phyloP scores from a whole-genome alignment of 2,797 vertebrate species.

The Emys orbicularis region DNA sequence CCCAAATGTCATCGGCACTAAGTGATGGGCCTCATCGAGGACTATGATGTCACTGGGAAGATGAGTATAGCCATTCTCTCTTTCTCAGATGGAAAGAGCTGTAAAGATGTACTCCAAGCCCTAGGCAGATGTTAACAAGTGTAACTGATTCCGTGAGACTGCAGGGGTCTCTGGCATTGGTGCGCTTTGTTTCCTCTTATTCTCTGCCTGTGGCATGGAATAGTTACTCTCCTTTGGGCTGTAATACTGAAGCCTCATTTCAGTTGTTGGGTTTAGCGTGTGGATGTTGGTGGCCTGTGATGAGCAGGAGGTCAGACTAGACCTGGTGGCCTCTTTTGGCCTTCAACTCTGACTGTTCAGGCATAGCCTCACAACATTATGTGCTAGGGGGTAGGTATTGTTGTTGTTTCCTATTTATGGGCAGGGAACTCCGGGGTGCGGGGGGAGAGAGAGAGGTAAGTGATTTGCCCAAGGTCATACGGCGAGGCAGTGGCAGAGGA shows the following conservation, averaged over 20 bases:
- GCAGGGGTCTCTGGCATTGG: neutral
- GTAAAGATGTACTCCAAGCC: neutral
- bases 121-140: neutral
- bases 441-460: neutral
- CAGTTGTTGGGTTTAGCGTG: neutral
- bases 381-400: neutral
- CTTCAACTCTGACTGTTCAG: neutral
- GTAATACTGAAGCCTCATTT: neutral
- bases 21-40: neutral
- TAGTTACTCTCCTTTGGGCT: neutral
- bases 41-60: neutral
- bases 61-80: neutral
- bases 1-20: too few species aligned
- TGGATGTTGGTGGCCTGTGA: neutral
- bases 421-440: neutral
- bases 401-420: neutral
- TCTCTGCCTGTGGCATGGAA: neutral
- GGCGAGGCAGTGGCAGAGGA: neutral
- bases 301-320: neutral
- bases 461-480: neutral
- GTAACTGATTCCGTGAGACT: neutral
- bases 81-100: neutral
- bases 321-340: neutral
- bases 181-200: too few species aligned
- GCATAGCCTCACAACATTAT: too few species aligned